These are phyloP conservation scores for Calyptomena viridis DNA, from an alignment of 2,113 vertebrate species.

Conservation along the genomic window DNA sequence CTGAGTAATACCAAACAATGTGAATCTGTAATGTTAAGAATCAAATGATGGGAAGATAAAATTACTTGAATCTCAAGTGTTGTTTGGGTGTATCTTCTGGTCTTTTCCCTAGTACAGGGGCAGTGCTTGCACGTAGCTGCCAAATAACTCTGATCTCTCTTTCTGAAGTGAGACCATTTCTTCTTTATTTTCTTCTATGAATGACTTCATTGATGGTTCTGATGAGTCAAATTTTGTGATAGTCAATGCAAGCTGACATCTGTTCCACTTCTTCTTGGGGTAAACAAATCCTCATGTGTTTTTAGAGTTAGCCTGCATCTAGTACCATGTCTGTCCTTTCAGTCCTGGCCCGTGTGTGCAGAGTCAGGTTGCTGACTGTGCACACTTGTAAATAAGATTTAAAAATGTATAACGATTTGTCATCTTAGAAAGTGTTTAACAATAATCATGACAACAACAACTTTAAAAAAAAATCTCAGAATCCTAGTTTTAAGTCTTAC, in stretches of 20 bases:
- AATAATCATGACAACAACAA: not conserved
- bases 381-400: not conserved
- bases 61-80: not conserved
- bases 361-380: not conserved
- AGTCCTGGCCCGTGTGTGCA: not conserved
- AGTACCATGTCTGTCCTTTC: not conserved
- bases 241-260: not conserved
- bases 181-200: not conserved
- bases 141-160: not conserved
- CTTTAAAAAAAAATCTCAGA: not conserved
- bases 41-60: not conserved
- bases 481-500: not conserved
- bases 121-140: not conserved
- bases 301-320: not conserved
- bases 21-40: not conserved
- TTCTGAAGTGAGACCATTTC: not conserved
- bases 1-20: not conserved
- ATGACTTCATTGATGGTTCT: not conserved
- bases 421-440: not conserved
- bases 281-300: not conserved
- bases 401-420: not conserved
- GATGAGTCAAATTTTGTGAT: not conserved
- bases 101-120: not conserved
- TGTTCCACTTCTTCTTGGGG: not conserved
- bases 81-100: not conserved